Evolutionary conservation across 2,113 vertebrate species (phyloP), one percentile per base, ranked within the genome.

Genomic region (Etia nguti): DNA sequence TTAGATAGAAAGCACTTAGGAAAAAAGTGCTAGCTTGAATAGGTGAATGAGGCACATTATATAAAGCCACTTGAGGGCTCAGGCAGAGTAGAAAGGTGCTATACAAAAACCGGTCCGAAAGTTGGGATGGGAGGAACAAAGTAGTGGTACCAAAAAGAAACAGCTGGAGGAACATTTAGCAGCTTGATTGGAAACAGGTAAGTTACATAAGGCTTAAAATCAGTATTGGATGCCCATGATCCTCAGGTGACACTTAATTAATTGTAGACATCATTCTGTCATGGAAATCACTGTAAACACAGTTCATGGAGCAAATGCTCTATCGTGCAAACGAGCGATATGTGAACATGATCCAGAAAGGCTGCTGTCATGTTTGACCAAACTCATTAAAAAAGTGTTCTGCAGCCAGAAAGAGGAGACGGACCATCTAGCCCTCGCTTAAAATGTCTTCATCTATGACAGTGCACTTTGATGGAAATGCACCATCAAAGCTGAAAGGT

Each of bases 381-480:
- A 6, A 56, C 55, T 65, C 34, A 22, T 38, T 65, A 13, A 65
- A 38, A 38, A 34, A 2, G 2, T 22, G 60, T 36, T 38, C 60
- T 65, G 60, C 20, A 43, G 12, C 41, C 41, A 13, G 41, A 50
- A 4, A 8, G 48, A 18, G 48, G 16, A 50, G 48, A 8, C 48
- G 16, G 48, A 8, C 16, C 7, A 62, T 0, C 18, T 31, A n/a
- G 31, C 4, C 60, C 60, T 12, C 10, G 18, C 7, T 2, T 12
- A 36, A 8, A 56, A 65, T 4, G 18, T 2, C 34, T 13, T n/a
- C 20, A 13, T 38, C 20, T 0, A 22, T 38, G 60, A 65, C 4
- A 38, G 36, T 4, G 8, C 36, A n/a, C 31, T n/a, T 13, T 0
- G 60, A 1, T 65, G 34, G 34, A 0, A 65, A 36, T 38, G 60